Conservation (phyloP, 1,140 invertebrate species). For the Cryptotermes secundus region DNA sequence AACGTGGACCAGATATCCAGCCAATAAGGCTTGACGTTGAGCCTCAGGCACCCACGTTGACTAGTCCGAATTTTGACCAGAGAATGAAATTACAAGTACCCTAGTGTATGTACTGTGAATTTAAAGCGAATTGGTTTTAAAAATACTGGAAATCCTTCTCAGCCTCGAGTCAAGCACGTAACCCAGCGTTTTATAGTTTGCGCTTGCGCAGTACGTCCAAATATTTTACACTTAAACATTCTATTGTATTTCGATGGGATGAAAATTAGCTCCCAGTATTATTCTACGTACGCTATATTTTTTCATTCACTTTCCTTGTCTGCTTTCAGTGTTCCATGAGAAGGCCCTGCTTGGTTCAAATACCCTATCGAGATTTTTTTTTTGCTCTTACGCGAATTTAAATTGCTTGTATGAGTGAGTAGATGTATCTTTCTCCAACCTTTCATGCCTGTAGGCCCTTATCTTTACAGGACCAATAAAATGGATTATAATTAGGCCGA, state of each 20-base stretch:
- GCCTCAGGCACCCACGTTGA: background rate
- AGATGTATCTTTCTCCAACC: too few species aligned
- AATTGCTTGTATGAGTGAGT: too few species aligned
- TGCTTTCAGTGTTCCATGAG: too few species aligned
- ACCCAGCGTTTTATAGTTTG: background rate
- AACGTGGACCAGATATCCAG: background rate
- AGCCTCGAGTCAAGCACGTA: background rate
- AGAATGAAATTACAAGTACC: constrained; percentile 17
- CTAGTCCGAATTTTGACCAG: constrained; percentile 5
- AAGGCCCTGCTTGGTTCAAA: too few species aligned
- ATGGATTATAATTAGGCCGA: too few species aligned
- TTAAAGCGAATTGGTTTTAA: constrained; percentile 1
- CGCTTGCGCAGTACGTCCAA: background rate
- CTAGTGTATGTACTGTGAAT: constrained; percentile 2
- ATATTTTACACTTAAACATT: constrained; percentile 9
- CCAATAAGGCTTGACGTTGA: background rate
- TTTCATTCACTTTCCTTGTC: background rate
- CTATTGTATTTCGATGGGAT: background rate
- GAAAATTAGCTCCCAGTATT: background rate
- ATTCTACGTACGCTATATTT: background rate
- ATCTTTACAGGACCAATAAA: too few species aligned
- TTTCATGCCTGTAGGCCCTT: too few species aligned
- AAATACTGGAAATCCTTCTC: constrained; percentile 8
- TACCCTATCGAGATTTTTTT: too few species aligned
- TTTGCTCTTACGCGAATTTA: too few species aligned